Conservation (phyloP, 1,140 invertebrate genomes). For the Meloidogyne chitwoodi region DNA sequence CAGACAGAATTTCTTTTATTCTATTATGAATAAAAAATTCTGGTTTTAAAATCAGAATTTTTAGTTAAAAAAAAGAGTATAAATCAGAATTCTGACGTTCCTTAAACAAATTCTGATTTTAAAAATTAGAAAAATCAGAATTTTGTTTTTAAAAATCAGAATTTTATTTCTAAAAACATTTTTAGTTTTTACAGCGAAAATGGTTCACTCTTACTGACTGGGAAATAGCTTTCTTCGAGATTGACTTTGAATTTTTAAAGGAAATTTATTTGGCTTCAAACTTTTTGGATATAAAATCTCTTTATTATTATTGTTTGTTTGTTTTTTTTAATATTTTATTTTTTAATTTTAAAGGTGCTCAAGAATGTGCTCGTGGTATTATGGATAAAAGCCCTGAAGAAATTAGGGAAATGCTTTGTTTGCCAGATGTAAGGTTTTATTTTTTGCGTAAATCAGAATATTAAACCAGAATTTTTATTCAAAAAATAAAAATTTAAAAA, state of each 20-base stretch:
- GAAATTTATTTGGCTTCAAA: conserved; percentile 14
- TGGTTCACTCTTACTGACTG: conserved; percentile 12
- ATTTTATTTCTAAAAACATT: background rate
- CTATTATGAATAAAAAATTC: too few species aligned
- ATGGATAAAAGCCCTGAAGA: conserved; percentile 15
- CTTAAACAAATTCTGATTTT: too few species aligned
- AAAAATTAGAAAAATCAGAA: too few species aligned
- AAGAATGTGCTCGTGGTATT: conserved; percentile 13
- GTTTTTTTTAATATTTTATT: background rate
- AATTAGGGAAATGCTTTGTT: conserved; percentile 12
- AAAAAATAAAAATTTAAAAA: too few species aligned
- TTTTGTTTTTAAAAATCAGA: too few species aligned
- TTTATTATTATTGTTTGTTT: conserved; percentile 16
- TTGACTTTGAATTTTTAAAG: conserved; percentile 15
- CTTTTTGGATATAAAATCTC: conserved; percentile 7
- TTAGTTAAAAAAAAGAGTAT: too few species aligned
- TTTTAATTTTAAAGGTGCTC: conserved; percentile 9
- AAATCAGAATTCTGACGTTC: too few species aligned
- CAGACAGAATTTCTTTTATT: too few species aligned
- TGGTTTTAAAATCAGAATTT: too few species aligned
- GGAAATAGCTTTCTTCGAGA: background rate
- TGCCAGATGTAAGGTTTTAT: conserved; percentile 7
- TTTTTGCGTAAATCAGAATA: too few species aligned
- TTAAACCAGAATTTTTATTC: too few species aligned
- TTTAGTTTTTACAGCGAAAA: background rate